Percentiles rank a stretch among this genome's conserved stretches.
phyloP scores from a whole-genome alignment of 2,797 vertebrate species.

The Enteromius afrohamiltoni region DNA sequence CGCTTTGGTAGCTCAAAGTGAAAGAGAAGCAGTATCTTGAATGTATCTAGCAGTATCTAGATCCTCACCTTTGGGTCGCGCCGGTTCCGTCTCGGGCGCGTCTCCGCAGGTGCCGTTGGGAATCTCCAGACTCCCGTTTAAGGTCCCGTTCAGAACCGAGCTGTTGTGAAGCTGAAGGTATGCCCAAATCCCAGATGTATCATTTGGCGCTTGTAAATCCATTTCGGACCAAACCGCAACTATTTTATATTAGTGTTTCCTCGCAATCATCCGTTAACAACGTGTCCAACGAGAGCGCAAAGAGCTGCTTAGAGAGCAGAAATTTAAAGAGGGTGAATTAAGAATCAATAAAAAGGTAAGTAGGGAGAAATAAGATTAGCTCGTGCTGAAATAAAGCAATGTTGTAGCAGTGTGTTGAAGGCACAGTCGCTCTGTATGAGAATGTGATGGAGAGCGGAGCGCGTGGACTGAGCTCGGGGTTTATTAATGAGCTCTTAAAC shows the following conservation, averaged over 20 bases:
- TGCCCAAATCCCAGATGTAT: conserved; percentile 62
- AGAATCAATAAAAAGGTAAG: not conserved
- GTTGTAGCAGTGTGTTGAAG: conserved; percentile 15
- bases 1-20: not conserved
- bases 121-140: conserved; percentile 66
- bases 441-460: conserved; percentile 27
- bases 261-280: not conserved
- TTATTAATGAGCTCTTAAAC: conserved; percentile 32
- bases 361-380: not conserved
- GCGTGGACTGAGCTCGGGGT: not conserved
- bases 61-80: conserved; percentile 71
- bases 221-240: conserved; percentile 57
- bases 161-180: conserved; percentile 66
- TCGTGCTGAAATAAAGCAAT: not conserved
- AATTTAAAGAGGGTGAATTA: not conserved
- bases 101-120: conserved; percentile 72
- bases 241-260: conserved; percentile 16
- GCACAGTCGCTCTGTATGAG: conserved; percentile 18
- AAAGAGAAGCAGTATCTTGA: not conserved
- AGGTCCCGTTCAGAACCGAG: conserved; percentile 59
- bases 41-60: too few relatives aligned
- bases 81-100: conserved; percentile 56
- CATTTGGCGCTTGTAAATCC: conserved; percentile 69
- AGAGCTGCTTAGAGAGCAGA: not conserved
- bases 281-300: not conserved